These are phyloP conservation scores for Mamestra configurata DNA, from an alignment of 1,140 invertebrate species.

Conservation along the genomic window DNA sequence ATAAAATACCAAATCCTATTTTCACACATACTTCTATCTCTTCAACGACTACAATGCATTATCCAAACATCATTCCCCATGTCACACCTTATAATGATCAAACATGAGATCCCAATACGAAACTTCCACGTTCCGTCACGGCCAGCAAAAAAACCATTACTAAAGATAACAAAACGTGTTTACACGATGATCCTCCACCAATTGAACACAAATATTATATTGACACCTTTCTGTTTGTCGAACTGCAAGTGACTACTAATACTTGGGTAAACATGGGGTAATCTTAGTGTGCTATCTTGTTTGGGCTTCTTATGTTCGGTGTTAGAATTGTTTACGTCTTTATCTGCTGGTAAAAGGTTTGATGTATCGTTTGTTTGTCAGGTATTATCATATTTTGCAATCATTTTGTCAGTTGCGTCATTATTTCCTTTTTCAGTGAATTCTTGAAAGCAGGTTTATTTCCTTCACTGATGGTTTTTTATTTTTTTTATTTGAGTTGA, in stretches of 20 bases:
- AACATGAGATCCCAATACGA: conserved; percentile 22
- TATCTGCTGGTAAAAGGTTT: conserved; percentile 3
- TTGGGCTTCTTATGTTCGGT: conserved; percentile 30
- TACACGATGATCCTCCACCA: conserved; percentile 19
- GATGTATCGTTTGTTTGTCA: not conserved
- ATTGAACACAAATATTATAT: conserved; percentile 42
- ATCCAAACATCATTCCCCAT: not conserved
- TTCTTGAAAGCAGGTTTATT: too few species aligned
- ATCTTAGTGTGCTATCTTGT: conserved; percentile 43
- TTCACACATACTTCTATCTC: not conserved
- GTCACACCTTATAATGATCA: not conserved
- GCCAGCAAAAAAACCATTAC: conserved; percentile 42
- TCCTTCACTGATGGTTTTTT: not conserved
- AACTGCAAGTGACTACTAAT: conserved; percentile 39
- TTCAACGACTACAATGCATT: not conserved
- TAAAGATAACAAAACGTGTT: conserved; percentile 45
- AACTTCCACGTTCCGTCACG: conserved; percentile 20
- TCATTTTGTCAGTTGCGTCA: not conserved
- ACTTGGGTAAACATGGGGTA: conserved; percentile 34
- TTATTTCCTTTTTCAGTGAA: too few species aligned
- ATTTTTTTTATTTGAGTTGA: too few species aligned
- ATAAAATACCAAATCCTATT: not conserved
- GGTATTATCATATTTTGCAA: not conserved
- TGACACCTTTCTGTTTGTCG: conserved; percentile 30
- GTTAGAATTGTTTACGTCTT: conserved; percentile 1